Percentiles rank a stretch among this genome's conserved stretches.
These are phyloP conservation scores for Amblyraja radiata DNA, from an alignment of 2,797 vertebrate genomes.

Conservation along the genomic window DNA sequence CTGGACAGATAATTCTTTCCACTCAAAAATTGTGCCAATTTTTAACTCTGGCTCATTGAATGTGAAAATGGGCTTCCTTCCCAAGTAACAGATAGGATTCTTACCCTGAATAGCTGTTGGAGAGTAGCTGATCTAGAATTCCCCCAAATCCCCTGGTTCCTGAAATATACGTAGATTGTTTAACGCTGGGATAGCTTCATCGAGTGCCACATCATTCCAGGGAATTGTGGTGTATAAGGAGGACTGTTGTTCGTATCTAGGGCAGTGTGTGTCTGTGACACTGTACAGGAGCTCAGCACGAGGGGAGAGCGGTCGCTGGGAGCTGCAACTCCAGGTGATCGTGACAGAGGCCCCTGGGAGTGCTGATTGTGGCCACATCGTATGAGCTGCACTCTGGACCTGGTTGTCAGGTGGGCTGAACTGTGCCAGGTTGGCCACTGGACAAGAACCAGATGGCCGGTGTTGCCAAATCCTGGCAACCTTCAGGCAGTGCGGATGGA, in stretches of 20 bases:
- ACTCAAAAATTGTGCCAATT: not conserved
- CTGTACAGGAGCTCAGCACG: not conserved
- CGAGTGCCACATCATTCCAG: no score
- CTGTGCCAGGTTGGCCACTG: not conserved
- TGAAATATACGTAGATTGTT: not conserved
- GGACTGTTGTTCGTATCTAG: not conserved
- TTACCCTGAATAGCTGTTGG: not conserved
- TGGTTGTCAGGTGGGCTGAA: not conserved
- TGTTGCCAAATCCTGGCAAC: no score
- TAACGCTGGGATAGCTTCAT: not conserved
- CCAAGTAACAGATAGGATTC: not conserved
- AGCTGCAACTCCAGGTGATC: not conserved
- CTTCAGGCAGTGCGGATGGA: slow-evolving; percentile 41
- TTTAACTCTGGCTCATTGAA: not conserved
- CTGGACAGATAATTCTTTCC: no score
- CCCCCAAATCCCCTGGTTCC: not conserved
- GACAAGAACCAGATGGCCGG: not conserved
- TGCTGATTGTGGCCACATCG: not conserved
- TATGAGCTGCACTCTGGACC: not conserved
- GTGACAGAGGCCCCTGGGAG: not conserved
- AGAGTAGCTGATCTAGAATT: not conserved
- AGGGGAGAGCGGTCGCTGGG: not conserved
- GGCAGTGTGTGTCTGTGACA: not conserved
- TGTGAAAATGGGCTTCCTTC: not conserved
- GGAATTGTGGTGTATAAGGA: not conserved